Percentiles rank a stretch among this genome's conserved stretches.
Conservation (phyloP, 2,113 vertebrate species). For the Tetraodon nigroviridis region DNA sequence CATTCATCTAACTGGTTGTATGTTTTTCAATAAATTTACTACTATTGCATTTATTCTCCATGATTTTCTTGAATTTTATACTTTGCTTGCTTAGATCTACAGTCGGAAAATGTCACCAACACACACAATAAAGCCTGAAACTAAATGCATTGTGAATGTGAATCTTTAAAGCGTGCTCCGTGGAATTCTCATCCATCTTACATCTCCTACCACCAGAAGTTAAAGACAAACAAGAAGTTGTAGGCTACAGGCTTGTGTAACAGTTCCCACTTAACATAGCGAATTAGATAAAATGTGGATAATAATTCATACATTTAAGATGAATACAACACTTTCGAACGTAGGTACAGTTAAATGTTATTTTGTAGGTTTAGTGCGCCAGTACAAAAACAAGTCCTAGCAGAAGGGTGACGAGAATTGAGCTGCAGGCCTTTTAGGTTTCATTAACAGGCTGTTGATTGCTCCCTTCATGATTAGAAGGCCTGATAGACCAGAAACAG, state of each 20-base stretch:
- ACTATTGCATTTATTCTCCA: slow-evolving; percentile 66
- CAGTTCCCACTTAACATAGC: neutral
- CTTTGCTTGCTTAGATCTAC: slow-evolving; percentile 2
- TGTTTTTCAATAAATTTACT: slow-evolving; percentile 81
- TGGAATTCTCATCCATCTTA: too few species aligned
- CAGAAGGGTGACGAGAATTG: slow-evolving; percentile 43
- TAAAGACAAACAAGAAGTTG: too few species aligned
- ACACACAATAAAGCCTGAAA: neutral
- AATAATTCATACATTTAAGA: neutral
- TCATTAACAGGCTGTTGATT: slow-evolving; percentile 53
- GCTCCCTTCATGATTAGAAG: slow-evolving; percentile 68
- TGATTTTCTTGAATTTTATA: slow-evolving; percentile 3
- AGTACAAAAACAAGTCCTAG: neutral
- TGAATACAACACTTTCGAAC: neutral
- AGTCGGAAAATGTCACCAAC: slow-evolving; percentile 6
- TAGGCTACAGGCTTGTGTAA: too few species aligned
- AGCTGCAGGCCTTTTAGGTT: slow-evolving; percentile 44
- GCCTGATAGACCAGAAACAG: slow-evolving; percentile 24
- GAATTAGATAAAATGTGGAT: neutral
- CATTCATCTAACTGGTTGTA: slow-evolving; percentile 75
- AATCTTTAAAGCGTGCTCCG: too few species aligned
- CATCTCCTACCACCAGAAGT: too few species aligned
- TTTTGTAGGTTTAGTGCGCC: neutral
- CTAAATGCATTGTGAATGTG: neutral
- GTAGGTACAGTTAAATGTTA: too few species aligned